Evolutionary conservation across 2,797 vertebrate genomes (phyloP).

Genomic region (Falco columbarius): DNA sequence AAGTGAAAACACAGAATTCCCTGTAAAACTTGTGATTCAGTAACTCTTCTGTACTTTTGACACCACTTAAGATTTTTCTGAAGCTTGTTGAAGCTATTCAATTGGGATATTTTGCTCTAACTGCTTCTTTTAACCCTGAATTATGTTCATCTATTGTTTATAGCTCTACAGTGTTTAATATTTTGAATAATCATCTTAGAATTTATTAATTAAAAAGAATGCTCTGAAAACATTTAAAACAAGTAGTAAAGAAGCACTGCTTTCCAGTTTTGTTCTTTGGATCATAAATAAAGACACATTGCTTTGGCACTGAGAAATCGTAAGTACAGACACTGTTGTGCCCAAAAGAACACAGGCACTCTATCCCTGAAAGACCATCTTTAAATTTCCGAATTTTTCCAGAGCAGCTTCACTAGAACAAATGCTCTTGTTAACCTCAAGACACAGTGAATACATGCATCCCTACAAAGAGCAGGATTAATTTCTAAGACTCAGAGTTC

Average conservation of each 20-base stretch:
- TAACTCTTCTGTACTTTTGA: not conserved
- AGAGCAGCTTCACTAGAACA: not conserved
- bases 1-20: not conserved
- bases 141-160: not conserved
- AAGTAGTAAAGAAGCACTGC: not conserved
- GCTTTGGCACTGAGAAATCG: not conserved
- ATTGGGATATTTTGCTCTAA: not conserved
- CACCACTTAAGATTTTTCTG: not conserved
- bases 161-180: not conserved
- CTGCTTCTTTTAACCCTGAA: not conserved
- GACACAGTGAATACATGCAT: not conserved
- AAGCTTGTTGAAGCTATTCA: not conserved
- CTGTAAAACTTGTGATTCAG: not conserved
- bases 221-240: not conserved
- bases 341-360: not conserved
- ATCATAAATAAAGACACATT: not conserved
- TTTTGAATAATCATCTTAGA: not conserved
- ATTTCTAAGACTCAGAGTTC: not conserved
- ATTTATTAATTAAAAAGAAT: not conserved
- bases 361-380: not conserved
- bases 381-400: not conserved
- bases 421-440: not conserved
- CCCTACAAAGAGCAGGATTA: not conserved
- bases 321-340: not conserved
- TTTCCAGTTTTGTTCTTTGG: not conserved